Evolutionary conservation across 2,888 invertebrate genomes (phyloP), one percentile per base, ranked within the genome.

Genomic region (Limnephilus lunatus): DNA sequence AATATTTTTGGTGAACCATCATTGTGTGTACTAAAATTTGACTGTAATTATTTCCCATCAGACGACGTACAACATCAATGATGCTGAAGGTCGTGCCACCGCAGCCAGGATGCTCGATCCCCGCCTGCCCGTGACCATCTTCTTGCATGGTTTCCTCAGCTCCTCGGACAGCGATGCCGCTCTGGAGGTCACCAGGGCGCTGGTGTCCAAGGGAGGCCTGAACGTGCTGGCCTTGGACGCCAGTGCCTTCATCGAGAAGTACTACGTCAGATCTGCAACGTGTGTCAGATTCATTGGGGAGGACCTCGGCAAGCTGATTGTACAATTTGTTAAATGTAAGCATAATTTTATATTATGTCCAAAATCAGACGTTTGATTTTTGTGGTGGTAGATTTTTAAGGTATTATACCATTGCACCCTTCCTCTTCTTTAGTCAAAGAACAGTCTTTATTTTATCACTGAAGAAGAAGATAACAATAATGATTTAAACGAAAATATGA

Each of bases 281-380:
- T 95, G 95, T 94, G 95, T 96, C n/a, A 94, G 94, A 1, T 95
- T 95, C 94, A 95, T 96, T 81, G 96, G 96, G 0, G 94, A 95
- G 91, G 94, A 93, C 80, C 94, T 96, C 5, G 96, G 95, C 0
- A 94, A 94, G 11, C 94, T 95, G 1, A 94, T 96, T 4, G 95
- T 95, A 0, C 94, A 94, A 0, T 94, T 96, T 94, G 94, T 95
- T 0, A 35, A 94, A 2, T 93, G 96, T 96, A 91, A 95, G 95
- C 19, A 11, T 11, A 35, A 39, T 9, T 39, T 1, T 25, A 0
- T 83, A 19, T 32, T 83, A 39, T 9, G 9, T 39, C 39, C 0
- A 39, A 5, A 39, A 39, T 39, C 44, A 12, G 44, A 44, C 12
- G 12, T 12, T 44, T 44, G 44, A 44, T 44, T 44, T 0, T 44